phyloP scores from a whole-genome alignment of 2,888 invertebrate genomes.

The Lysandra coridon region DNA sequence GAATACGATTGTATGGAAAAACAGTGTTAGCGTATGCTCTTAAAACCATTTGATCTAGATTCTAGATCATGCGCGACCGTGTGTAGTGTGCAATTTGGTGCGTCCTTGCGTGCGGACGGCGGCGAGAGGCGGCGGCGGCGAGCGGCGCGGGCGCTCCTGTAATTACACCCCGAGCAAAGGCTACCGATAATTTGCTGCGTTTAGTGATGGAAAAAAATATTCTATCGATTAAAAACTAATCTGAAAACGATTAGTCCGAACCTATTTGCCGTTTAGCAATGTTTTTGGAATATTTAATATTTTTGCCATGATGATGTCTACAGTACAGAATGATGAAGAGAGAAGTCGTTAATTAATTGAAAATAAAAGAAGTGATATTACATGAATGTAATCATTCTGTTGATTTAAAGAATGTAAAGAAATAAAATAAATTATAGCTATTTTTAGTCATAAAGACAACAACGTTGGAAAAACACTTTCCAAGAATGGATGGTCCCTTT shows the following conservation, averaged over 20 bases:
- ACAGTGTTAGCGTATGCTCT: too few relatives aligned
- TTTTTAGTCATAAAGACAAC: neutral
- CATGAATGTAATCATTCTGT: neutral
- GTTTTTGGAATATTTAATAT: neutral
- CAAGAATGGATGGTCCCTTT: neutral
- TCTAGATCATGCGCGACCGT: conserved; percentile 32
- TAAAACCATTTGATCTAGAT: conserved; percentile 26
- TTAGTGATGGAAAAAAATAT: conserved; percentile 40
- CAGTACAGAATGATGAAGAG: too few relatives aligned
- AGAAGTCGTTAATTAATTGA: too few relatives aligned
- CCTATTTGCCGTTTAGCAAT: neutral
- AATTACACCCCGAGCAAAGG: conserved; percentile 62
- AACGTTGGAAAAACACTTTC: neutral
- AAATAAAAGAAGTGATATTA: too few relatives aligned
- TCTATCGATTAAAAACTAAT: conserved; percentile 30
- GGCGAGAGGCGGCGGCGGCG: conserved; percentile 46
- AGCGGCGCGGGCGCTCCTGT: conserved; percentile 54
- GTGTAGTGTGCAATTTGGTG: conserved; percentile 43
- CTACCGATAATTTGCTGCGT: conserved; percentile 68
- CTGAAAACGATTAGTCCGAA: neutral
- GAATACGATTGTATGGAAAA: too few relatives aligned
- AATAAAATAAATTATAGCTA: neutral
- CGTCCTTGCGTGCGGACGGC: conserved; percentile 68
- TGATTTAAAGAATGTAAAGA: neutral
- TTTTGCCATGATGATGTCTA: neutral